Evolutionary conservation across 2,888 invertebrate genomes (phyloP), one percentile per base, ranked within the genome.

Genomic region (Drosophila anomalata): DNA sequence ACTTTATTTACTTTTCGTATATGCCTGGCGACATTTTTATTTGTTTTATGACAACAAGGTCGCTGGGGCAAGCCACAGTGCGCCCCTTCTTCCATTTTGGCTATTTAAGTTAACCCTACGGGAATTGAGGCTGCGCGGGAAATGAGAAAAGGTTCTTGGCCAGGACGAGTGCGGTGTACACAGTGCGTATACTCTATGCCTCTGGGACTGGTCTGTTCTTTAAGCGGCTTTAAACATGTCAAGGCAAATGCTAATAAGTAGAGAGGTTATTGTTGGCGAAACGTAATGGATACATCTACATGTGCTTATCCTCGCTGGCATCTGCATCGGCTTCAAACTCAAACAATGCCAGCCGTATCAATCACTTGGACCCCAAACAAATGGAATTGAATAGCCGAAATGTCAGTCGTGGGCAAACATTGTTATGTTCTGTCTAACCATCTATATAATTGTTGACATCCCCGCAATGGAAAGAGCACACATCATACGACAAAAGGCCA

Each of bases 1-100:
- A 73, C 73, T 73, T 67, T 73, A 67, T 73, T 73, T 73, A 73
- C 73, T 73, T 73, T 70, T 75, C 70, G 75, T 76, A 74, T 75
- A 59, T 55, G 76, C 75, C 57, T 68, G 77, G 77, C 59, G 77
- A 78, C 77, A 79, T 74, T 78, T 78, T 78, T 78, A 78, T 78
- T 78, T 79, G 77, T 78, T 76, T 78, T 78, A 78, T 76, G 77
- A 76, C 81, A 75, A 62, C 70, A 55, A 70, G 70, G 78, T 75
- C 58, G 84, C 76, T 70, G 76, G 63, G 77, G 78, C 73, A 51
- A 60, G 51, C 61, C 71, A 55, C 76, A 77, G 63, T 17, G 44
- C 44, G 14, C 26, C 8, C 51, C 3, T n/a, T 12, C 11, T 36
- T 7, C 17, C 39, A 11, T 46, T 60, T 70, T 22, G 67, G 63